phyloP scores from a whole-genome alignment of 2,888 invertebrate species.

The Dasypogon diadema region DNA sequence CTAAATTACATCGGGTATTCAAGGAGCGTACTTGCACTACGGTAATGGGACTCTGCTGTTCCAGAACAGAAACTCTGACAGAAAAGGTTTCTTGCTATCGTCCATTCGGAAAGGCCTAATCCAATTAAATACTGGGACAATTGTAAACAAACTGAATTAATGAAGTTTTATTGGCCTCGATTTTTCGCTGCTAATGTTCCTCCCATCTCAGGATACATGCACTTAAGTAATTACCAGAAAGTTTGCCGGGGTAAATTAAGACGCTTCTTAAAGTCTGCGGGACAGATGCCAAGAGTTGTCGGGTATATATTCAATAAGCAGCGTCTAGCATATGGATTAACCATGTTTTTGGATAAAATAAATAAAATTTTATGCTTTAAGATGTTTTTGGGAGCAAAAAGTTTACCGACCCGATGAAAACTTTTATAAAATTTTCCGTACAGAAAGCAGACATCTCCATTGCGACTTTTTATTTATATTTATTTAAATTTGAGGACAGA shows the following conservation, averaged over 20 bases:
- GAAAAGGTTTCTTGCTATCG: conserved; percentile 17
- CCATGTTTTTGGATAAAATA: conserved; percentile 26
- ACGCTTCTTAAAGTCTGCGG: conserved; percentile 29
- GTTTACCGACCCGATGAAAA: too few relatives aligned
- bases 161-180: conserved; percentile 49
- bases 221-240: conserved; percentile 46
- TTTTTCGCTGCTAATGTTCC: conserved; percentile 37
- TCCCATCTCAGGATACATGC: conserved; percentile 32
- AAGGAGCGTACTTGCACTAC: conserved; percentile 31
- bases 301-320: conserved; percentile 1
- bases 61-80: conserved; percentile 19
- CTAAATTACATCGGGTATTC: conserved; percentile 49
- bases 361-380: conserved; percentile 34
- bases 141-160: conserved; percentile 50
- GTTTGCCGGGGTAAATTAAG: conserved; percentile 1
- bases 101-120: conserved; percentile 38
- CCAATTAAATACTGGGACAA: conserved; percentile 48
- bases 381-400: background rate
- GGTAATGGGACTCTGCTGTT: conserved; percentile 41
- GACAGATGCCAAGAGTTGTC: conserved; percentile 40
- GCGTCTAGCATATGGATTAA: conserved; percentile 13
- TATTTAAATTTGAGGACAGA: too few relatives aligned
- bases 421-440: too few relatives aligned
- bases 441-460: too few relatives aligned
- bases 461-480: too few relatives aligned